phyloP scores from a whole-genome alignment of 2,888 invertebrate genomes.

The Plutella xylostella region DNA sequence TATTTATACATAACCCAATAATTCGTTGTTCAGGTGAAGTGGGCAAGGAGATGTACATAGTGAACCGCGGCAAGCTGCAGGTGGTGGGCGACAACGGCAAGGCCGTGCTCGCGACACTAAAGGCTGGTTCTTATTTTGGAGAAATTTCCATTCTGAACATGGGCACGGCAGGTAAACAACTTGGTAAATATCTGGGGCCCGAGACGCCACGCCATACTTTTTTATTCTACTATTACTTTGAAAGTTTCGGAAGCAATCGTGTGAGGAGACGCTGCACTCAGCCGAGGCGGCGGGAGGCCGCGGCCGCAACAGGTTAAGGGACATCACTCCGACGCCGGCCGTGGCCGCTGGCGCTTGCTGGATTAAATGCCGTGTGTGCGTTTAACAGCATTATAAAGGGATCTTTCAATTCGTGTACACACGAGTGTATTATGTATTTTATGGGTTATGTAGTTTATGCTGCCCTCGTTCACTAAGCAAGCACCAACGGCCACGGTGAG shows the following conservation, averaged over 20 bases:
- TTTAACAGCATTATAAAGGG: too few species aligned
- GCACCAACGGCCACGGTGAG: neutral
- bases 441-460: too few species aligned
- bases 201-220: constrained; percentile 69
- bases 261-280: constrained; percentile 69
- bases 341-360: neutral
- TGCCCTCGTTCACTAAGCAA: too few species aligned
- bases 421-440: neutral
- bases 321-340: constrained; percentile 38
- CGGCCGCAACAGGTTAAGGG: constrained; percentile 62
- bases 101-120: constrained; percentile 95
- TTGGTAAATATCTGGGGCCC: constrained; percentile 88
- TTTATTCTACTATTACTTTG: constrained; percentile 40
- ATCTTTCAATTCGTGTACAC: too few species aligned
- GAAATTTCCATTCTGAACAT: constrained; percentile 99
- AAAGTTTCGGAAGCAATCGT: constrained; percentile 62
- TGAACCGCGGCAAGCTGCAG: constrained; percentile 94
- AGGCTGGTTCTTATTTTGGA: constrained; percentile 99
- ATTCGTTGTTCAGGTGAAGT: constrained; percentile 90
- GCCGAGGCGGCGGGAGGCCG: constrained; percentile 64
- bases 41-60: constrained; percentile 99
- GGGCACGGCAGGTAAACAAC: constrained; percentile 99
- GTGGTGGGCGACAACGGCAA: constrained; percentile 96
- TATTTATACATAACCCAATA: too few species aligned
- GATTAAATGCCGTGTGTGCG: too few species aligned